A percentile compares a stretch with the other conserved stretches of the same genome.
Evolutionary conservation across 2,113 vertebrate genomes (phyloP).

Genomic region (Erpornis zantholeuca): DNA sequence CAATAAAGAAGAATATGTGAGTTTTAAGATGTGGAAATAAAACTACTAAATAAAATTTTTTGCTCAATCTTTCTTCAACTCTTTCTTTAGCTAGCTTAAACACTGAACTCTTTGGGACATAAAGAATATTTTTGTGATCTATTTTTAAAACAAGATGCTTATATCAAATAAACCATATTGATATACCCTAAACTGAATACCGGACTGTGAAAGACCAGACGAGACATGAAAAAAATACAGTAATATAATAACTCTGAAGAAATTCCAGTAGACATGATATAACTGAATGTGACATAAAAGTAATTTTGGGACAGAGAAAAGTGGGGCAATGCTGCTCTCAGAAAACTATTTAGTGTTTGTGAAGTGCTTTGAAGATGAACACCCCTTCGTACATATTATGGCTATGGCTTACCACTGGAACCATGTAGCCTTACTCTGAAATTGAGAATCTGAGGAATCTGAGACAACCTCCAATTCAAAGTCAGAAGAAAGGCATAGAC

Average conservation of each 20-base stretch:
- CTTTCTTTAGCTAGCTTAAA: neutral
- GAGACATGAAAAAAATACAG: neutral
- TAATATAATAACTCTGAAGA: neutral
- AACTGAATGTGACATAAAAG: slow-evolving; percentile 11
- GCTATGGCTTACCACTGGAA: neutral
- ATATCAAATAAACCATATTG: neutral
- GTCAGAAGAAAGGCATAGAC: neutral
- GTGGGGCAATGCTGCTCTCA: neutral
- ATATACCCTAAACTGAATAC: neutral
- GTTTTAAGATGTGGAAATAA: neutral
- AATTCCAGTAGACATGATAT: neutral
- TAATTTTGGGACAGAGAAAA: neutral
- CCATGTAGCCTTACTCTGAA: neutral
- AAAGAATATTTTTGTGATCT: neutral
- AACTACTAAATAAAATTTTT: neutral
- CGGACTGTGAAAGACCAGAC: neutral
- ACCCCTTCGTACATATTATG: accelerated
- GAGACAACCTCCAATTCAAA: neutral
- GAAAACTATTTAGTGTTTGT: neutral
- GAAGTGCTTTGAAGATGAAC: neutral
- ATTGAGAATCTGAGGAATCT: neutral
- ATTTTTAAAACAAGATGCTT: neutral
- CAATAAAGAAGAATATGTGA: neutral
- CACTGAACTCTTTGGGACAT: neutral
- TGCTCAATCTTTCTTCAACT: neutral